These are phyloP conservation scores for Carterocephalus palaemon DNA, from an alignment of 2,888 invertebrate genomes.

Conservation along the genomic window DNA sequence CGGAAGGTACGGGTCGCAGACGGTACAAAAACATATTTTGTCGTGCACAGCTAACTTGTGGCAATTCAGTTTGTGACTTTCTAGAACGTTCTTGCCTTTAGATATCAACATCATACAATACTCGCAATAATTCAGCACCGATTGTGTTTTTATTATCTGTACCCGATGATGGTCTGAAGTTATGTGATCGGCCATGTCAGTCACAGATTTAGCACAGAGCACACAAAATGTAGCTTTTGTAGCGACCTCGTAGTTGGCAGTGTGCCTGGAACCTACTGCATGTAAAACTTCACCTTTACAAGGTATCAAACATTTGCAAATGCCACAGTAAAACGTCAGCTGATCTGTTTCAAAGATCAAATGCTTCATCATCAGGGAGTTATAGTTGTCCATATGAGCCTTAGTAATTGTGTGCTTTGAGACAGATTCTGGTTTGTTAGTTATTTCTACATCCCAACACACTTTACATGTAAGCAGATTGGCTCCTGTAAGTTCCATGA, in stretches of 20 bases:
- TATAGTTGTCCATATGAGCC: background rate
- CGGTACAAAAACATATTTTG: constrained; percentile 10
- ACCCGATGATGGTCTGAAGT: background rate
- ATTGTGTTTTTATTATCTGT: background rate
- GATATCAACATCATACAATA: background rate
- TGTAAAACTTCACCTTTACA: constrained; percentile 5
- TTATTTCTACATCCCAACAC: background rate
- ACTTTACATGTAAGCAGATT: background rate
- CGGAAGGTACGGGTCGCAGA: constrained; percentile 4
- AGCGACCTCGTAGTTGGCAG: background rate
- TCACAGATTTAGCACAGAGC: background rate
- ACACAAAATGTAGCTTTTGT: background rate
- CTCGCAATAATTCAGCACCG: background rate
- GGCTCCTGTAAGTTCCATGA: background rate
- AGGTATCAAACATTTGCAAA: constrained; percentile 6
- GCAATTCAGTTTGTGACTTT: background rate
- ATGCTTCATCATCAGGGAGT: background rate
- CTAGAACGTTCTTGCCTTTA: background rate
- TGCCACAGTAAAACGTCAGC: background rate
- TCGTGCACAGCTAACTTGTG: constrained; percentile 5
- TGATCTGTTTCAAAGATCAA: constrained; percentile 6
- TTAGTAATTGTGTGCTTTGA: background rate
- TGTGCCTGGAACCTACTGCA: background rate
- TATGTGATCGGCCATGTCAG: background rate
- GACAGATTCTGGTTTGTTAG: background rate